These are phyloP conservation scores for Gorsachius goisagi DNA, from an alignment of 2,113 vertebrate species.

Conservation along the genomic window DNA sequence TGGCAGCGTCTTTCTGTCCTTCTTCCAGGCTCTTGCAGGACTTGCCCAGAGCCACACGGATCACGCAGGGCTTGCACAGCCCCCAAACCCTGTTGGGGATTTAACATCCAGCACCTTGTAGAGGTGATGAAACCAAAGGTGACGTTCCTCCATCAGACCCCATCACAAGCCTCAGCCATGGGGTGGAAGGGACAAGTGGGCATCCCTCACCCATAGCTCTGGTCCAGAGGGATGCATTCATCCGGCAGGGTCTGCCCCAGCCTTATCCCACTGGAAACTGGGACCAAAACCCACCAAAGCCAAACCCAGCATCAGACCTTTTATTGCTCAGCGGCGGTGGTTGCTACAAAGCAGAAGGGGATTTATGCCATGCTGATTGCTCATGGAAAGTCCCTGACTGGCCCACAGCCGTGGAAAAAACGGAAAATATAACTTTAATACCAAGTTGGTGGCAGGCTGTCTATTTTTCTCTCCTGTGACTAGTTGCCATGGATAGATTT, in stretches of 20 bases:
- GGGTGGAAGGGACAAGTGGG: not conserved
- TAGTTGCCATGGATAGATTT: conserved; percentile 61
- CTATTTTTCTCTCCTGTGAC: conserved; percentile 46
- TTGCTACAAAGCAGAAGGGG: not conserved
- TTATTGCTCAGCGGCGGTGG: not conserved
- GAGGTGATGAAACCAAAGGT: not conserved
- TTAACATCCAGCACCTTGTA: not conserved
- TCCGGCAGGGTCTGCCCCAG: not conserved
- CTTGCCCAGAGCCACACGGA: not conserved
- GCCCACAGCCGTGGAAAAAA: not conserved
- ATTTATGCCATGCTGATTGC: conserved; percentile 7
- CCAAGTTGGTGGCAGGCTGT: conserved; percentile 38
- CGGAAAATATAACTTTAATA: conserved; percentile 19
- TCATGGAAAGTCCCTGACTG: conserved; percentile 47
- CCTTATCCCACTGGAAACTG: not conserved
- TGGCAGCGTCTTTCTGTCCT: not conserved
- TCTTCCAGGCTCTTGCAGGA: not conserved
- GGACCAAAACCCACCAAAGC: not conserved
- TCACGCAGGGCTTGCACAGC: not conserved
- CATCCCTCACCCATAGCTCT: not conserved
- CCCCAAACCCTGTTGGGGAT: not conserved
- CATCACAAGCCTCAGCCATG: accelerated
- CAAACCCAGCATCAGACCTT: not conserved
- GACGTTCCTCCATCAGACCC: not conserved
- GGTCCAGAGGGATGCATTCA: accelerated